Conservation (phyloP, 2,888 invertebrate genomes). For the Cryptophagus acutangulus region DNA sequence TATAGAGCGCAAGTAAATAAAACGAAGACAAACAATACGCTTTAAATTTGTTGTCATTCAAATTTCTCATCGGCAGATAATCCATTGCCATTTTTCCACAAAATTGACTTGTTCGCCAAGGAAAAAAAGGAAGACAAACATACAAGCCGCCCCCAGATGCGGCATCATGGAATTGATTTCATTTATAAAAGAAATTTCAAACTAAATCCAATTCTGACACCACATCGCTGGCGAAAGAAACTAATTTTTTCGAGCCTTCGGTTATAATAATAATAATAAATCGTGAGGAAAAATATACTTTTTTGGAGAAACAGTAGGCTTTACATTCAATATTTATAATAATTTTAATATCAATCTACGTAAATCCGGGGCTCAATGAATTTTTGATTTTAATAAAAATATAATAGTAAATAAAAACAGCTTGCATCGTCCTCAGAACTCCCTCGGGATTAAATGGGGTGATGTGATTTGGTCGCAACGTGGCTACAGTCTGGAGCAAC, state of each 20-base stretch:
- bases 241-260: no score
- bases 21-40: slow-evolving; percentile 39
- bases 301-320: no score
- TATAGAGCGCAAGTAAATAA: slow-evolving; percentile 33
- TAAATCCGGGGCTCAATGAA: slow-evolving; percentile 20
- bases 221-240: no score
- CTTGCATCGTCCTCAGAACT: neutral
- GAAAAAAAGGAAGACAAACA: slow-evolving; percentile 35
- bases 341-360: slow-evolving; percentile 37
- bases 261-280: no score
- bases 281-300: no score
- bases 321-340: slow-evolving; percentile 32
- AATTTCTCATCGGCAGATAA: slow-evolving; percentile 41
- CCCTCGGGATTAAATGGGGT: slow-evolving; percentile 17
- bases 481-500: slow-evolving; percentile 19
- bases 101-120: slow-evolving; percentile 41
- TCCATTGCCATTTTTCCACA: slow-evolving; percentile 40
- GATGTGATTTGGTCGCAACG: slow-evolving; percentile 28
- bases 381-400: slow-evolving; percentile 16
- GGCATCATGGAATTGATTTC: slow-evolving; percentile 39
- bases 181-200: no score
- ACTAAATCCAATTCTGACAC: no score
- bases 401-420: slow-evolving; percentile 1
- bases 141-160: slow-evolving; percentile 28
- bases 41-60: slow-evolving; percentile 40